phyloP scores from a whole-genome alignment of 2,113 vertebrate genomes.

The Bos indicus region DNA sequence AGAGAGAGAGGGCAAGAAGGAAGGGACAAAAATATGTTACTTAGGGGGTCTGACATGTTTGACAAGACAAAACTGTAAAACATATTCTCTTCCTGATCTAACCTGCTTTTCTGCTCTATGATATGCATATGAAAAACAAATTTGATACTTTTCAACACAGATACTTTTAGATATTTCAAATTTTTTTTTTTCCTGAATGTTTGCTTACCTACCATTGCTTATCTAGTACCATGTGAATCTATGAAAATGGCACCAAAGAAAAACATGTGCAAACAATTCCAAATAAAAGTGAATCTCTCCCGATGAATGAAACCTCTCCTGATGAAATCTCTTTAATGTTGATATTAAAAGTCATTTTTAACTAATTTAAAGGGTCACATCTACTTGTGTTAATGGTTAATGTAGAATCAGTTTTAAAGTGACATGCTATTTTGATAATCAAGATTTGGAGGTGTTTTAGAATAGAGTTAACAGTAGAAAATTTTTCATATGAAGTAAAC shows the following conservation, averaged over 20 bases:
- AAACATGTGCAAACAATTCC: not conserved
- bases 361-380: not conserved
- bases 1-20: not conserved
- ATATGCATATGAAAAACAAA: not conserved
- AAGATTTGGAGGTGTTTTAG: not conserved
- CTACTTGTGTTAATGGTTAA: not conserved
- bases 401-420: not conserved
- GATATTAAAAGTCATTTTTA: not conserved
- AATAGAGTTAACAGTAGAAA: not conserved
- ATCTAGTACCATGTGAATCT: not conserved
- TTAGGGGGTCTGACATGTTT: not conserved
- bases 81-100: not conserved
- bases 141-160: not conserved
- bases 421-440: not conserved
- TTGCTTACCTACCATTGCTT: not conserved
- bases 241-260: not conserved
- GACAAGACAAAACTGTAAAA: not conserved
- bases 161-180: not conserved
- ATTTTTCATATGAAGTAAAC: not conserved
- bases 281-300: constrained; percentile 1
- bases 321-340: not conserved
- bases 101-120: not conserved
- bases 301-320: not conserved
- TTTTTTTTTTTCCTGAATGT: not conserved
- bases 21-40: not conserved